Conservation (phyloP, 2,797 vertebrate species). For the Podargus strigoides region DNA sequence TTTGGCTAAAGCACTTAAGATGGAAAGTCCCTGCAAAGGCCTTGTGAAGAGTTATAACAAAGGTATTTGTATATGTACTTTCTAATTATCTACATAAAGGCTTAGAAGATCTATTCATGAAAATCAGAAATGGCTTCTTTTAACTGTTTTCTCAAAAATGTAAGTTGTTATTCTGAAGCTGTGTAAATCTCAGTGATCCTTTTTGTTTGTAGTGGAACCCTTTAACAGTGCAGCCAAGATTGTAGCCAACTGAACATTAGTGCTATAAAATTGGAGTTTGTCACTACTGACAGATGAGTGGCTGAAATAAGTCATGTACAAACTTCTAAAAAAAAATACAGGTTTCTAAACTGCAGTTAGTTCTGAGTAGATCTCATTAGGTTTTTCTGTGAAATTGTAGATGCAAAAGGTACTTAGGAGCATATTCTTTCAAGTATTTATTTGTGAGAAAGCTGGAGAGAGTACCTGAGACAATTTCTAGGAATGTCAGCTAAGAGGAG, state of each 20-base stretch:
- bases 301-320: not conserved
- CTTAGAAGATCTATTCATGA: not conserved
- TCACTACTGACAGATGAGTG: not conserved
- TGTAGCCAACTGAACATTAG: not conserved
- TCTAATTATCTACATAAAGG: not conserved
- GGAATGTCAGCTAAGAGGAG: not conserved
- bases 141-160: not conserved
- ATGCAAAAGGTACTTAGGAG: not conserved
- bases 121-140: not conserved
- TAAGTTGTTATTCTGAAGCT: not conserved
- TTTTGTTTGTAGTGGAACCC: not conserved
- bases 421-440: not conserved
- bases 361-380: not conserved
- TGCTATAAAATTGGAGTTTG: not conserved
- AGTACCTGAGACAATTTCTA: not conserved
- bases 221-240: not conserved
- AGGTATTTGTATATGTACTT: slow-evolving; percentile 74
- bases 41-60: slow-evolving; percentile 82
- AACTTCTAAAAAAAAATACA: not conserved
- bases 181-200: not conserved
- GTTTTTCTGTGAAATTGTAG: not conserved
- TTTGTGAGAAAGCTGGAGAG: not conserved
- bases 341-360: not conserved
- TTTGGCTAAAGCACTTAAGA: slow-evolving; percentile 73
- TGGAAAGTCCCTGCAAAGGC: slow-evolving; percentile 75